phyloP scores from a whole-genome alignment of 2,113 vertebrate species.

The Tympanuchus pallidicinctus region DNA sequence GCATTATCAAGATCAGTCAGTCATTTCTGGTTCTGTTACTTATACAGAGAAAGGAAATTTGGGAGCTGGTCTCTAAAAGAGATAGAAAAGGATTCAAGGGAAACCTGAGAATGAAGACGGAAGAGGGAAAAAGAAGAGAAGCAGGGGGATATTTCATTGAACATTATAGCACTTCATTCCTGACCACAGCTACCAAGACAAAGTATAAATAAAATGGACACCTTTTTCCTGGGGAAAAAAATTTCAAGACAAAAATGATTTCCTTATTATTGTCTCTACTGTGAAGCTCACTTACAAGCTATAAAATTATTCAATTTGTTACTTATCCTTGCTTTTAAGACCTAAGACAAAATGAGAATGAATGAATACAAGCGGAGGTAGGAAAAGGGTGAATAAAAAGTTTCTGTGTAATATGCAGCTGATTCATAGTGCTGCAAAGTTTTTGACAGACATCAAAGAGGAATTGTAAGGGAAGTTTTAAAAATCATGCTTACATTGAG shows the following conservation, averaged over 20 bases:
- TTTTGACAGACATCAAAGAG: not conserved
- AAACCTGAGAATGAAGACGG: not conserved
- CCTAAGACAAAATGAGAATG: not conserved
- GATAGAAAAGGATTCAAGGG: not conserved
- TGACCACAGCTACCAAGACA: not conserved
- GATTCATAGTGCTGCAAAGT: not conserved
- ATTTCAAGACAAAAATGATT: not conserved
- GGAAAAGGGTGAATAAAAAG: not conserved
- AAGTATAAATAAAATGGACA: not conserved
- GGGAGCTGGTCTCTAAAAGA: not conserved
- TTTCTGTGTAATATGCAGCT: not conserved
- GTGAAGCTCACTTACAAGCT: not conserved
- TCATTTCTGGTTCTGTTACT: not conserved
- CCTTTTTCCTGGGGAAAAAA: not conserved
- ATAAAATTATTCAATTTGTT: not conserved
- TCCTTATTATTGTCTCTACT: not conserved
- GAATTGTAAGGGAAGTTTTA: not conserved
- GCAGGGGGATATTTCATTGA: not conserved
- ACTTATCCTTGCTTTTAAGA: not conserved
- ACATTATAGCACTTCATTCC: not conserved
- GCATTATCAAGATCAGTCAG: not conserved
- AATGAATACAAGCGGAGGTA: not conserved
- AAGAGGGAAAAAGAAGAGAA: not conserved
- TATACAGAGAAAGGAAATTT: not conserved
- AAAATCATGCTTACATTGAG: not conserved